Base-by-base conservation (phyloP, 2,797 vertebrate genomes). In the Chelon auratus region DNA sequence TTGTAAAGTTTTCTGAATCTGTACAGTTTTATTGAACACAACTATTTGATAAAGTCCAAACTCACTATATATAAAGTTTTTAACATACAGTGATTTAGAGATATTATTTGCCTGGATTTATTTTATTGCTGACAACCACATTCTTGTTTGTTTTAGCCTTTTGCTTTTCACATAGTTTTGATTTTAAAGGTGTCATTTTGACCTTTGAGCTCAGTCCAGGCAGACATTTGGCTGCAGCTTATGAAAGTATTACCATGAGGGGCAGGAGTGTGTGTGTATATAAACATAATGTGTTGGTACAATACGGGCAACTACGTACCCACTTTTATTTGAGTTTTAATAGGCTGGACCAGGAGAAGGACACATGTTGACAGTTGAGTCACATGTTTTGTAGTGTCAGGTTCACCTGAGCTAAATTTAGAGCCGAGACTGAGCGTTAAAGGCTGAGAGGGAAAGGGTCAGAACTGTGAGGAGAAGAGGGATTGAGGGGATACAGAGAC, bases 361-460 rank as follows among this genome's bases (percentile, higher is more conserved):
- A 51, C 62, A 62, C 68, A 63, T 70, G 83, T 77, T 77, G 70
- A 88, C 77, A 83, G 55, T 24, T 37, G 62, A 48, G 82, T 91
- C 91, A 87, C 81, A 85, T 88, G 90, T 70, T 79, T 74, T 54
- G 67, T 66, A 81, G 92, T 93, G 89, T 94, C 89, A 71, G 77
- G 85, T 94, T 94, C 82, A 84, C 82, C 73, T 73, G 72, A 61
- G 67, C 82, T 93, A 93, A 87, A 90, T 87, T 88, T 94, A 91
- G 92, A 82, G 58, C 26, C 17, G 56, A 73, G 71, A 78, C 65
- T 36, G 30, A 67, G 54, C 9, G 67, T 74, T 42, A 67, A 69
- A 68, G 71, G 62, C 66, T 14, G 36, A 60, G 17, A 50, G 60
- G 48, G 57, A 53, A 55, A 65, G 63, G 18, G 70, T 68, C 37